Percentiles rank a stretch among this genome's conserved stretches.
These are phyloP conservation scores for Ophiodon elongatus DNA, from an alignment of 2,113 vertebrate genomes.

Conservation along the genomic window DNA sequence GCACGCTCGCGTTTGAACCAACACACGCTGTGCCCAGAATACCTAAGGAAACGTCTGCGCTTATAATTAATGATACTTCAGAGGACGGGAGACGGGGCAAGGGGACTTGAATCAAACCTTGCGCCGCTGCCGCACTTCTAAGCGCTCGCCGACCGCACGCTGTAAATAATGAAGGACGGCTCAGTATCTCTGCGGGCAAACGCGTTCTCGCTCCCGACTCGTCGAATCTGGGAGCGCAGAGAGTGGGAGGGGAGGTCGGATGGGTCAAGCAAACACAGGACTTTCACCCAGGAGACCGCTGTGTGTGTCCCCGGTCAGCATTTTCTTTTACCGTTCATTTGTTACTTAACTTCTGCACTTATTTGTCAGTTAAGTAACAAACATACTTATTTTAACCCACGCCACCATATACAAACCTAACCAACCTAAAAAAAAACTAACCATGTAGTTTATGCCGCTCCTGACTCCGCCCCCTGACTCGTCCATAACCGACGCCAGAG, in stretches of 20 bases:
- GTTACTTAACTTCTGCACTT: neutral
- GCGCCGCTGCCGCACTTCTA: constrained; percentile 24
- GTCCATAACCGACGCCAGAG: no score
- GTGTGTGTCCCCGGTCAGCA: neutral
- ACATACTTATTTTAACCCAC: neutral
- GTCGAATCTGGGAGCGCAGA: neutral
- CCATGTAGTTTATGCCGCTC: no score
- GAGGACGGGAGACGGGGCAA: constrained; percentile 24
- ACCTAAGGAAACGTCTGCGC: constrained; percentile 41
- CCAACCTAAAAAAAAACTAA: no score
- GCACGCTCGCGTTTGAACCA: constrained; percentile 38
- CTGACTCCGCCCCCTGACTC: no score
- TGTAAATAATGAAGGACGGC: constrained; percentile 40
- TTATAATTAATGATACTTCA: constrained; percentile 56
- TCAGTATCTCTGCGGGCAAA: neutral
- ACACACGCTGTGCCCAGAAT: constrained; percentile 40
- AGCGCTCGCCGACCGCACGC: constrained; percentile 9
- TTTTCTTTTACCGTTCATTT: no score
- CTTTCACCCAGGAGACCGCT: neutral
- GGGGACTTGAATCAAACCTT: constrained; percentile 56
- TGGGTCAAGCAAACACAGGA: neutral
- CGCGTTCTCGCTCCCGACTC: neutral
- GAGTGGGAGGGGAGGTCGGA: neutral
- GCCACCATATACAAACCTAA: neutral
- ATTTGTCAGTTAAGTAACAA: neutral